These are phyloP conservation scores for Macrotrachela quadricornifera DNA, from an alignment of 1,140 invertebrate species.

Conservation along the genomic window DNA sequence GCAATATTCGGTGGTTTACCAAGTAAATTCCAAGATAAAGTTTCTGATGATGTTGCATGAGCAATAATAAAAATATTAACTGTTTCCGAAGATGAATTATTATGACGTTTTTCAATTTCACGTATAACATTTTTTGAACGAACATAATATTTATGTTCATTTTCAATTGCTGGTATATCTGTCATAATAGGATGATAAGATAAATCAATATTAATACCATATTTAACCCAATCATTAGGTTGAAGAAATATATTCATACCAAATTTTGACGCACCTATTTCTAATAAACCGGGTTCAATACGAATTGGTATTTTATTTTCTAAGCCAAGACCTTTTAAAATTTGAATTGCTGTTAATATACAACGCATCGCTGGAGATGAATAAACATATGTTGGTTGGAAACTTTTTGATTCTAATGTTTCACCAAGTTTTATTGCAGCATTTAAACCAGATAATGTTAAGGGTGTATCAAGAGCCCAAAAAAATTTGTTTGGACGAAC, in stretches of 20 bases:
- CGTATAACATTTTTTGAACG: no score
- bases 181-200: neutral
- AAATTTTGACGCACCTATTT: neutral
- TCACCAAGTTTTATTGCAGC: conserved; percentile 2
- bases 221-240: neutral
- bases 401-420: neutral
- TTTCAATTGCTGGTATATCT: no score
- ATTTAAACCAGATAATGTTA: conserved; percentile 4
- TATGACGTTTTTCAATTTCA: no score
- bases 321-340: conserved; percentile 7
- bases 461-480: conserved; percentile 6
- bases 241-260: no score
- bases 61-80: no score
- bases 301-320: conserved; percentile 2
- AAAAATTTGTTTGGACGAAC: neutral
- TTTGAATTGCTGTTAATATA: conserved; percentile 7
- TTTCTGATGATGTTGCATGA: no score
- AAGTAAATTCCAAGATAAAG: no score
- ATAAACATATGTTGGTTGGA: neutral
- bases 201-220: conserved; percentile 6
- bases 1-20: no score
- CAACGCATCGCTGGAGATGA: conserved; percentile 6
- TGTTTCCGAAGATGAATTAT: no score
- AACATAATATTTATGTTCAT: no score
- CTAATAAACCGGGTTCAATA: conserved; percentile 8